These are phyloP conservation scores for Polyergus mexicanus DNA, from an alignment of 1,140 invertebrate species.

Conservation along the genomic window DNA sequence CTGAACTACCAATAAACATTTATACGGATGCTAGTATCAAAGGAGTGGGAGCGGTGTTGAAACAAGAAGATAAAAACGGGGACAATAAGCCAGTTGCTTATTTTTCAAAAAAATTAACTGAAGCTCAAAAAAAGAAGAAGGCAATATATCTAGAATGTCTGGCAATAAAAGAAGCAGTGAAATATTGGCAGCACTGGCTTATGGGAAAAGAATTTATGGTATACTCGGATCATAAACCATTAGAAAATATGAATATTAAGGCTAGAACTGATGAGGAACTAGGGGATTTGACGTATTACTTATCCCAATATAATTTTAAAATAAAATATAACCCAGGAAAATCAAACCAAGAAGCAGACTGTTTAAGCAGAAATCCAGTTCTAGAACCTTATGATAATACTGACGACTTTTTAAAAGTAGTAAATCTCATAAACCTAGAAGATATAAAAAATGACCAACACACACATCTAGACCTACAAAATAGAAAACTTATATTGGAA, in stretches of 20 bases:
- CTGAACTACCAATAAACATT: not conserved
- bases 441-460: not conserved
- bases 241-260: not conserved
- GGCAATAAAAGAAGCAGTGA: not conserved
- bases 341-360: not conserved
- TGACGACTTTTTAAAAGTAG: not conserved
- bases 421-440: not conserved
- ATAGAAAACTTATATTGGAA: not conserved
- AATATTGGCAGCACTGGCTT: slow-evolving; percentile 15
- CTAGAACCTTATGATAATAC: not conserved
- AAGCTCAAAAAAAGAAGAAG: not conserved
- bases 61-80: not conserved
- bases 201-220: not conserved
- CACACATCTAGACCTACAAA: not conserved
- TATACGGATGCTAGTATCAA: slow-evolving; percentile 5
- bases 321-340: slow-evolving; percentile 19
- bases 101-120: not conserved
- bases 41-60: not conserved
- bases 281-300: not conserved
- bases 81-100: not conserved
- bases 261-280: not conserved
- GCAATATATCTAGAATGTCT: not conserved
- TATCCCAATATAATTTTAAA: not conserved
- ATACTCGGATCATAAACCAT: not conserved
- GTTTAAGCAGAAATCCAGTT: not conserved